Evolutionary conservation across 2,113 vertebrate genomes (phyloP), one percentile per base, ranked within the genome.

Genomic region (Aphelocoma coerulescens): DNA sequence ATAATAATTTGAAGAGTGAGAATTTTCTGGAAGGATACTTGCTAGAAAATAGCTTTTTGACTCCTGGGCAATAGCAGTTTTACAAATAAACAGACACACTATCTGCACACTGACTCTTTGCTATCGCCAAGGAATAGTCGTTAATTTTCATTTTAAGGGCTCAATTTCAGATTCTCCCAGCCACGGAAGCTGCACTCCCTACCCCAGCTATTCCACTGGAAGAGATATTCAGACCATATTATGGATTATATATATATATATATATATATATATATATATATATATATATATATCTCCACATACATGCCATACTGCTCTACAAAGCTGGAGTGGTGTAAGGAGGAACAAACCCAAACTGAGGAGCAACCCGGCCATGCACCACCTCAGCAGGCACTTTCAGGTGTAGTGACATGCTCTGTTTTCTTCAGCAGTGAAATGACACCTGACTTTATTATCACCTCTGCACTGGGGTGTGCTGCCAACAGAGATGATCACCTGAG

Each of bases 11-110:
- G 49, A 84, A 85, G 66, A 95, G 80, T 65, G 66, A 91, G 84
- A 94, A 91, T 88, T 96, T 96, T 94, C 94, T 93, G 91, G 84
- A 95, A 93, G 37, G n/a, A 44, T 68, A 87, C 58, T 82, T 85
- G 37, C 54, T 76, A 73, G 71, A 85, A 93, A 95, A 95, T 55
- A 93, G 80, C 71, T 93, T 93, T 93, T 88, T 91, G 37, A 73
- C 71, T 95, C 58, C 69, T 73, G 81, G 58, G 66, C 84, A 89
- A 78, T 33, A 84, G 54, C 61, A 72, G 39, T 55, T 57, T 65
- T 87, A 71, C 58, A 85, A 94, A 94, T 24, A 49, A 49, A 14
- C 23, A 26, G 49, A 49, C 49, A 49, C 49, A 26, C 23, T 49
- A 26, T 49, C 23, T 49, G 35, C 41, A 61, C 84, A 54, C 58